Conservation (phyloP, 2,113 vertebrate genomes). For the Neodon shergylaensis region DNA sequence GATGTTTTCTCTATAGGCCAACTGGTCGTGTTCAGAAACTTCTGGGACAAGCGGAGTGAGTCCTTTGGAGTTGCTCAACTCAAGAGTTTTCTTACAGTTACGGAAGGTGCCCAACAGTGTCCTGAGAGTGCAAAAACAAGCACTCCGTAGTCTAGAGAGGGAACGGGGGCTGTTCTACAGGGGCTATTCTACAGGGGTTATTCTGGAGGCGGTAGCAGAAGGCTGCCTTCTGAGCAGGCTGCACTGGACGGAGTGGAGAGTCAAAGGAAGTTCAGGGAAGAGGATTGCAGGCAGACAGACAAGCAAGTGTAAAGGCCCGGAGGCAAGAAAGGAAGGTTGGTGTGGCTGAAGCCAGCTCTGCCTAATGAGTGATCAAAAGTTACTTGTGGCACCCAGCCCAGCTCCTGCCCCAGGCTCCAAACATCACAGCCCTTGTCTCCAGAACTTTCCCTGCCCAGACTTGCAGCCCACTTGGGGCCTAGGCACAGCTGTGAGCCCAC, state of each 20-base stretch:
- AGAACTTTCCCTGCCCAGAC: conserved; percentile 64
- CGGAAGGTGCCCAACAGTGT: neutral
- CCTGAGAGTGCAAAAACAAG: neutral
- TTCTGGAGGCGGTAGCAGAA: neutral
- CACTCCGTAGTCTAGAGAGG: neutral
- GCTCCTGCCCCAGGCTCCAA: conserved; percentile 30
- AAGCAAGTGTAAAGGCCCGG: neutral
- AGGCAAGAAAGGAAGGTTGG: neutral
- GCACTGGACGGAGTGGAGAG: neutral
- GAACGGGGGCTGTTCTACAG: too few relatives aligned
- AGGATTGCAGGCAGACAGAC: neutral
- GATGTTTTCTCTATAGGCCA: neutral
- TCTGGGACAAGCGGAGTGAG: neutral
- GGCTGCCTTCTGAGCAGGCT: neutral
- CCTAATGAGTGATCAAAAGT: neutral
- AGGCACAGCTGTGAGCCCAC: neutral
- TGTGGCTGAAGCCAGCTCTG: neutral
- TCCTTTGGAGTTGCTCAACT: neutral
- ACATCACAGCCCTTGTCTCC: neutral
- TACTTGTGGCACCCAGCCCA: conserved; percentile 41
- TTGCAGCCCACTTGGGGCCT: conserved; percentile 50
- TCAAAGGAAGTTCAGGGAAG: neutral
- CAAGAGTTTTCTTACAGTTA: neutral
- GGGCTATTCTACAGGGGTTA: too few relatives aligned
- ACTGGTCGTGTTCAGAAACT: neutral